Base-by-base conservation (phyloP, 2,113 vertebrate species). In the Tricholaema leucomelas region DNA sequence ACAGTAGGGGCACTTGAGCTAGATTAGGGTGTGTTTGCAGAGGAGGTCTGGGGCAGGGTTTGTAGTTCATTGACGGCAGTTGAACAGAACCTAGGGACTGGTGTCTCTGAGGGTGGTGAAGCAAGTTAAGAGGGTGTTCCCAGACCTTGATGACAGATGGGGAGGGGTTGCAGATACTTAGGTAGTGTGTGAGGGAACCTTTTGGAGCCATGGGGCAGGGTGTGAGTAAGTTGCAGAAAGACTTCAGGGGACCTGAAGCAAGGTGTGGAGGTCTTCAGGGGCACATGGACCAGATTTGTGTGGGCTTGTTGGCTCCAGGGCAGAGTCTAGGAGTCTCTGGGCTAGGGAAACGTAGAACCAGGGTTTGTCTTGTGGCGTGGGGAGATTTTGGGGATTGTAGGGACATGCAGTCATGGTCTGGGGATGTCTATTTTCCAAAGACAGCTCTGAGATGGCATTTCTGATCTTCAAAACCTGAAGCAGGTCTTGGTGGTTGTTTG, bases 341-440 rank as follows among this genome's bases (percentile, higher is more conserved):
- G 5, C 13, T 13, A 64, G 19, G 15, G 30, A 79, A 56, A 12
- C 33, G 33, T 64, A 64, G n/a, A 72, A 72, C 5, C 20, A 48
- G 46, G 46, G 46, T 48, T 40, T 72, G 24, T 21, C 8, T 19
- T 87, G 18, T 71, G 15, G 40, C 19, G 10, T 65, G 19, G 11
- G 66, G 21, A 48, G 19, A 15, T 79, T 79, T 35, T 6, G 40
- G 35, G 38, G 30, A 48, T 30, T 46, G 20, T 50, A 8, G 10
- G 12, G 33, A 6, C 40, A 50, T 2, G 3, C 30, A 38, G 18
- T 46, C 16, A 21, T 46, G 21, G 10, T 44, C 46, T 38, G 19
- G 15, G n/a, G 12, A 4, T 24, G n/a, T 30, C 8, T 24, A 13
- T 50, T 16, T 4, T 28, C 33, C 2, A 2, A 10, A 3, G 8